phyloP scores from a whole-genome alignment of 2,797 vertebrate genomes.

The Neoniphon sammara region DNA sequence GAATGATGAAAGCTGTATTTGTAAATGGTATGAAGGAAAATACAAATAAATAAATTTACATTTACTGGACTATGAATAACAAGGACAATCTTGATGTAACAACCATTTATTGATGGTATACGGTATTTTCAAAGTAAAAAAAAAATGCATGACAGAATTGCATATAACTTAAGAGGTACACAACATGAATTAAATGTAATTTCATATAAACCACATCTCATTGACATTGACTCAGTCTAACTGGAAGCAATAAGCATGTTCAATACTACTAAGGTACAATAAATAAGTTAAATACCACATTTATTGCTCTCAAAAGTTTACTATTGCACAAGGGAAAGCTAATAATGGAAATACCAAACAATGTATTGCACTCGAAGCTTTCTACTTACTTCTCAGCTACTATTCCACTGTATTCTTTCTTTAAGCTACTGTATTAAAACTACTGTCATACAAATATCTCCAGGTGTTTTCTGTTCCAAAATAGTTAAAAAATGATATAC shows the following conservation, averaged over 20 bases:
- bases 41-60: slow-evolving; percentile 62
- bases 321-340: slow-evolving; percentile 69
- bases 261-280: slow-evolving; percentile 24
- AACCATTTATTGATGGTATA: slow-evolving; percentile 69
- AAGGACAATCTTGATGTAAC: slow-evolving; percentile 48
- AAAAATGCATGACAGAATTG: slow-evolving; percentile 61
- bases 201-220: slow-evolving; percentile 33
- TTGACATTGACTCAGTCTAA: neutral
- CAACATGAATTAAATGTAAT: slow-evolving; percentile 52
- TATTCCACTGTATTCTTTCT: slow-evolving; percentile 17
- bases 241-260: slow-evolving; percentile 30
- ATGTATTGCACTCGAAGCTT: slow-evolving; percentile 48
- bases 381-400: neutral
- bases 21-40: slow-evolving; percentile 65
- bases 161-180: slow-evolving; percentile 65
- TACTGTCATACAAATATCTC: slow-evolving; percentile 53
- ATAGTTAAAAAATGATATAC: slow-evolving; percentile 39
- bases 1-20: slow-evolving; percentile 1
- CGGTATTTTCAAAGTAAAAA: slow-evolving; percentile 62
- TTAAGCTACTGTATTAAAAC: slow-evolving; percentile 35
- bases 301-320: slow-evolving; percentile 77
- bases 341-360: slow-evolving; percentile 40
- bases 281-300: slow-evolving; percentile 38
- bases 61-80: slow-evolving; percentile 51
- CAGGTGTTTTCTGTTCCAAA: slow-evolving; percentile 41